These are phyloP conservation scores for Apamea monoglypha DNA, from an alignment of 2,888 invertebrate species.

Conservation along the genomic window DNA sequence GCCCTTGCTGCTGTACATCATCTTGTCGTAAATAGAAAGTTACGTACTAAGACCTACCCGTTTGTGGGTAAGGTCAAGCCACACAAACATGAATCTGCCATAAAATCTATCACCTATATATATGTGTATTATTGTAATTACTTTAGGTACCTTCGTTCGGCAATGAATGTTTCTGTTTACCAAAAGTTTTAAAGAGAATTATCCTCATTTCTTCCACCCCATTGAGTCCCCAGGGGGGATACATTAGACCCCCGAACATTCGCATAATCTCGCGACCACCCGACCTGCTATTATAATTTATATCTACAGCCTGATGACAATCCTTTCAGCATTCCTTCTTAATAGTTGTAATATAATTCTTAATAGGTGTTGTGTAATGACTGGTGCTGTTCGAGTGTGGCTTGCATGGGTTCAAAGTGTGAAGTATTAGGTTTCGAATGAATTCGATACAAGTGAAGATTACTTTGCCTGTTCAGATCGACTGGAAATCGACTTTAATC, in stretches of 20 bases:
- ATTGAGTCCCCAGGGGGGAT: constrained; percentile 35
- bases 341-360: constrained; percentile 57
- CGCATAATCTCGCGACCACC: constrained; percentile 55
- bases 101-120: not conserved
- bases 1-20: not conserved
- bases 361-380: not conserved
- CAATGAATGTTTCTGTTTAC: not conserved
- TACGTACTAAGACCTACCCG: no score
- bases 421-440: no score
- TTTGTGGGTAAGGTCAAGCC: no score
- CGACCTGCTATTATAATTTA: constrained; percentile 56
- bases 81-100: no score
- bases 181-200: constrained; percentile 6
- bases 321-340: constrained; percentile 52
- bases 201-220: not conserved
- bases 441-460: not conserved
- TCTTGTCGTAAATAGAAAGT: not conserved
- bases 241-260: constrained; percentile 60
- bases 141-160: not conserved
- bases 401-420: not conserved
- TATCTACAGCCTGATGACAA: constrained; percentile 59
- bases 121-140: not conserved
- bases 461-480: not conserved
- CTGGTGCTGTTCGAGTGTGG: not conserved
- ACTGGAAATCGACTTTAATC: not conserved